These are phyloP conservation scores for Cyanistes caeruleus DNA, from an alignment of 2,113 vertebrate species.

Conservation along the genomic window DNA sequence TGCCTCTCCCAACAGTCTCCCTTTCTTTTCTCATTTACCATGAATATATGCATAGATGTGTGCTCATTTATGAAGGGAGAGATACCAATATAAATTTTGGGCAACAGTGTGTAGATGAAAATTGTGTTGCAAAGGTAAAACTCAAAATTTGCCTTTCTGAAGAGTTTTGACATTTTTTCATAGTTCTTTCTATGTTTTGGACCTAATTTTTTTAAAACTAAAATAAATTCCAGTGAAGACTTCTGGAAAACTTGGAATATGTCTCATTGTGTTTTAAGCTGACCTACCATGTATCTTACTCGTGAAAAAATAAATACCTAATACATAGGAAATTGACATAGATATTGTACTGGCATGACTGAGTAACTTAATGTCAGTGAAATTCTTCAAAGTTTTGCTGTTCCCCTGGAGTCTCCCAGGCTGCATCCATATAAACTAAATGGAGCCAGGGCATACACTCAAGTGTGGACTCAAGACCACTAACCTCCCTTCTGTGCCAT, in stretches of 20 bases:
- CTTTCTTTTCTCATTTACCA: neutral
- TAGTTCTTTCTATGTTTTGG: neutral
- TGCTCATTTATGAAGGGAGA: neutral
- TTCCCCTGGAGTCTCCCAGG: neutral
- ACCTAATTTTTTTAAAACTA: neutral
- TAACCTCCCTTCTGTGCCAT: neutral
- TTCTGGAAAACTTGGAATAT: neutral
- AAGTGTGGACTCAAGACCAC: neutral
- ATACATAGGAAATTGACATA: neutral
- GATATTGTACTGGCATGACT: neutral
- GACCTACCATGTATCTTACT: neutral
- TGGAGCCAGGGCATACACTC: neutral
- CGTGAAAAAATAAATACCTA: neutral
- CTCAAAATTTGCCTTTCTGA: neutral
- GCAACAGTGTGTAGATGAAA: neutral
- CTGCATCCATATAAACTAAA: neutral
- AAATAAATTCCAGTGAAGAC: neutral
- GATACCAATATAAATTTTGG: neutral
- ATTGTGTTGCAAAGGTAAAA: neutral
- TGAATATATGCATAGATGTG: neutral
- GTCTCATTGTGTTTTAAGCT: neutral
- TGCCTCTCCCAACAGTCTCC: neutral
- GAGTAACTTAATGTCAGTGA: neutral
- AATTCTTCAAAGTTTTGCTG: neutral
- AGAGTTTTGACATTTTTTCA: neutral